A percentile compares a stretch with the other conserved stretches of the same genome.
phyloP scores from a whole-genome alignment of 30 jellyfish, hydroid and myxozoan genomes.

The Turritopsis dohrnii region DNA sequence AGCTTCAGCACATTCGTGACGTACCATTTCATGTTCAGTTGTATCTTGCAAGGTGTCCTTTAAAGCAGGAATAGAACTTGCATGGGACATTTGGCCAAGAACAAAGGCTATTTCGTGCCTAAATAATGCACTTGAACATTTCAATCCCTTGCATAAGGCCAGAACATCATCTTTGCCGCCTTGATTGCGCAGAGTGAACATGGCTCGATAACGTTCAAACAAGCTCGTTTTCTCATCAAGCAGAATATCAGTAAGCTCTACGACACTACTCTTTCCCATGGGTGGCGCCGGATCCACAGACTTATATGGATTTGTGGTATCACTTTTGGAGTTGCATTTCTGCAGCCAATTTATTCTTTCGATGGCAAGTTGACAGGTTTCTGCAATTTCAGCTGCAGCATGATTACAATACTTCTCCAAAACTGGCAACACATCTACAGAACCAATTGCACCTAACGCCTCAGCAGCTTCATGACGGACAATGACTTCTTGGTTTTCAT shows the following conservation, averaged over 20 bases:
- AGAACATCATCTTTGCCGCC: slow-evolving; percentile 52
- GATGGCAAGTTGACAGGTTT: slow-evolving; percentile 88
- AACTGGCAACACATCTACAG: slow-evolving; percentile 36
- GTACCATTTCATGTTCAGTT: slow-evolving; percentile 86
- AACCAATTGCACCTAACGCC: slow-evolving; percentile 96
- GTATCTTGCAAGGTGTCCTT: slow-evolving; percentile 33
- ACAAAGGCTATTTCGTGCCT: slow-evolving; percentile 96
- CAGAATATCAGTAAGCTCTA: slow-evolving; percentile 30
- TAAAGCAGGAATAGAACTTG: slow-evolving; percentile 59
- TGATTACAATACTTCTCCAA: slow-evolving; percentile 46
- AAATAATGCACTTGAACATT: slow-evolving; percentile 81
- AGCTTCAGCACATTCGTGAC: slow-evolving; percentile 99
- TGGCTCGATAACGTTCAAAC: slow-evolving; percentile 91
- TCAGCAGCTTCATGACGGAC: slow-evolving; percentile 99
- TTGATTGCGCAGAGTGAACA: slow-evolving; percentile 78
- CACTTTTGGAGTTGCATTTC: background rate
- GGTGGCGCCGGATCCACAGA: slow-evolving; percentile 99
- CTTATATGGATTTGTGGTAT: slow-evolving; percentile 17
- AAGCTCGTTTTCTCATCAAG: slow-evolving; percentile 59
- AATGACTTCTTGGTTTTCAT: slow-evolving; percentile 66
- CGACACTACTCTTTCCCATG: slow-evolving; percentile 22
- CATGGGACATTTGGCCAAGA: slow-evolving; percentile 92
- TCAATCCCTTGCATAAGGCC: slow-evolving; percentile 74
- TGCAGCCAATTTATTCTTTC: slow-evolving; percentile 77
- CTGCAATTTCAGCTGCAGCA: slow-evolving; percentile 82